Base-by-base conservation (phyloP, 1,140 invertebrate genomes). In the Hyposmocoma kahamanoa region DNA sequence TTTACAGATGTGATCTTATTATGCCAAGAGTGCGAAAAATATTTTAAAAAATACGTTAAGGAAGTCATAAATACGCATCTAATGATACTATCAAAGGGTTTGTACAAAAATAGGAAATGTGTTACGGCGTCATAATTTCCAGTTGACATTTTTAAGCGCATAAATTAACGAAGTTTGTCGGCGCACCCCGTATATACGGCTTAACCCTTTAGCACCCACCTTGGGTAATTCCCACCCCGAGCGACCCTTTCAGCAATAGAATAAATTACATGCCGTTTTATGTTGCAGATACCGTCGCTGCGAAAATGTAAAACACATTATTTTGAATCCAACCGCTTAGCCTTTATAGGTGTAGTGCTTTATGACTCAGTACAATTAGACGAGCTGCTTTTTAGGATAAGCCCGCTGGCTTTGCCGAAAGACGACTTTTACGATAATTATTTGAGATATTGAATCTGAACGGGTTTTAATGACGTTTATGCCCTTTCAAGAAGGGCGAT, bases 151-250 rank as follows among this genome's bases (percentile, higher is more conserved):
- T 84, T 84, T 84, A 83, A 84, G 77, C 79, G 75, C 77, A 84
- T 84, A 84, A 84, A 84, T 84, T 84, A 84, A 78, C 75, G 72
- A 84, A 84, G 76, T 84, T 84, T 74, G 77, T 65, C 73, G 73
- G 65, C 75, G 69, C 72, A 77, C 73, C 76, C 75, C 81, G 78
- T 83, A 80, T 77, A 81, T 81, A 72, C 72, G 71, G 81, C 81
- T 84, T 84, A 84, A 84, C 81, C 81, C 81, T 84, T 83, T 84
- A 83, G 74, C 81, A 81, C 81, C 81, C 81, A 84, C 81, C 81
- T 84, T 83, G 81, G 81, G 77, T 83, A 83, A 83, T 83, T 81
- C 79, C 81, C 77, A 79, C 81, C 78, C 79, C 62, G 72, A 57
- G 45, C 62, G 70, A 84, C 81, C 81, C 81, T 84, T 84, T 84